These are phyloP conservation scores for Fringilla coelebs DNA, from an alignment of 2,797 vertebrate species.

Conservation along the genomic window DNA sequence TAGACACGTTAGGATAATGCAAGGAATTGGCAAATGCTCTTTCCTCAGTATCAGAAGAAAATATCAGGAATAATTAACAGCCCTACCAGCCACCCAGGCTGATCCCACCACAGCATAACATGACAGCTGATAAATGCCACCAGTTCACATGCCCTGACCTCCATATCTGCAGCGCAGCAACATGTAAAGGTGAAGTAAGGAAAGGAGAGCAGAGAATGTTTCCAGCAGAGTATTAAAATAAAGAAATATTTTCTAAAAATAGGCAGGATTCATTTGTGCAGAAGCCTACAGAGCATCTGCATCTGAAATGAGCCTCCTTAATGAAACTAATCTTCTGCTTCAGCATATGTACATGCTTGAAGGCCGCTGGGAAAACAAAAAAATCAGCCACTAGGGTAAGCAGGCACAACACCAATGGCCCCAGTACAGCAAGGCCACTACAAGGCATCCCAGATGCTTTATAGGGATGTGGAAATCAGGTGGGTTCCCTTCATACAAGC, in stretches of 20 bases:
- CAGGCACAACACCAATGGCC: background rate
- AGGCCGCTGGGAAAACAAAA: background rate
- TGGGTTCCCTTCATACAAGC: background rate
- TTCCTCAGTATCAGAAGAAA: background rate
- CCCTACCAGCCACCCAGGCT: background rate
- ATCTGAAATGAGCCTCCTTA: constrained; percentile 21
- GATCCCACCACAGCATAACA: fast-evolving
- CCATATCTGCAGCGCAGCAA: background rate
- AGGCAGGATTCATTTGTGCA: background rate
- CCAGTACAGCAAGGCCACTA: background rate
- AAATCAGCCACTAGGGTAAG: background rate
- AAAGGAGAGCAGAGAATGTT: background rate
- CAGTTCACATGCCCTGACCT: background rate
- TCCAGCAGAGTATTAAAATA: background rate
- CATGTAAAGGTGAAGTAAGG: background rate
- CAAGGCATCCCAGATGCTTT: background rate
- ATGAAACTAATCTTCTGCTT: background rate
- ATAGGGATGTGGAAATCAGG: background rate
- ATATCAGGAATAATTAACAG: background rate
- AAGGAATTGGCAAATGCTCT: background rate
- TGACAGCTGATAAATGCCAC: background rate
- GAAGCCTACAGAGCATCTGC: background rate
- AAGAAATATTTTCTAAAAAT: background rate
- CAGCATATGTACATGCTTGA: fast-evolving
- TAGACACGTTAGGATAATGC: fast-evolving